Evolutionary conservation across 2,113 vertebrate species (phyloP), one percentile per base, ranked within the genome.

Genomic region (Callopanchax toddi): DNA sequence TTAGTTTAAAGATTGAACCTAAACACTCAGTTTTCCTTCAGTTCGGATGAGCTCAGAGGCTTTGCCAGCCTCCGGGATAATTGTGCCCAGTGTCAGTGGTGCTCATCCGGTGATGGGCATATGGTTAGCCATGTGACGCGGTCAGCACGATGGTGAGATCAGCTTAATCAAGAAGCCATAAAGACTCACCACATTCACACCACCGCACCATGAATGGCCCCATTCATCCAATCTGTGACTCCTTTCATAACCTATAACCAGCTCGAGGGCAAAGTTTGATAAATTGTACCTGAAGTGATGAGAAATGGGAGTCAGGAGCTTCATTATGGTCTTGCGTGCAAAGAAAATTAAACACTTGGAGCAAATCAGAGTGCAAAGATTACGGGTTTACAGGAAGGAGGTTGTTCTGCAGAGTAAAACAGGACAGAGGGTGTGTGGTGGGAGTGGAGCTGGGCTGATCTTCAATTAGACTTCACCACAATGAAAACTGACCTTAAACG

Each of bases 81-180:
- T 23, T 61, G 71, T 71, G 62, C 51, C 48, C 34, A 37, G 71
- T 77, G 76, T 77, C 74, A 45, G 22, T 79, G 71, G 77, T 78
- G 6, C 74, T 73, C 42, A 64, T 70, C 60, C 25, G 25, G 74
- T 82, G 82, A 79, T 71, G 62, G 79, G 60, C 84, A 79, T 85
- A 75, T 56, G 67, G 65, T 45, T 2, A 12, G 32, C 74, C 82
- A 62, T 87, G 89, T 89, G 90, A 90, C 58, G 1, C 72, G 7
- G 45, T 34, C 78, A 68, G 83, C 74, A 49, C 66, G 86, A 74
- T 61, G 46, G 75, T 89, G 85, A 88, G 78, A 74, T 91, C 89
- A 87, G 87, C 75, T 25, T 84, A 79, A 81, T 77, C 46, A 77
- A 74, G 56, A 67, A 42, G 55, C 74, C 78, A 61, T 73, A 59